Evolutionary conservation across 2,113 vertebrate genomes (phyloP).

Genomic region (Nesoenas mayeri): DNA sequence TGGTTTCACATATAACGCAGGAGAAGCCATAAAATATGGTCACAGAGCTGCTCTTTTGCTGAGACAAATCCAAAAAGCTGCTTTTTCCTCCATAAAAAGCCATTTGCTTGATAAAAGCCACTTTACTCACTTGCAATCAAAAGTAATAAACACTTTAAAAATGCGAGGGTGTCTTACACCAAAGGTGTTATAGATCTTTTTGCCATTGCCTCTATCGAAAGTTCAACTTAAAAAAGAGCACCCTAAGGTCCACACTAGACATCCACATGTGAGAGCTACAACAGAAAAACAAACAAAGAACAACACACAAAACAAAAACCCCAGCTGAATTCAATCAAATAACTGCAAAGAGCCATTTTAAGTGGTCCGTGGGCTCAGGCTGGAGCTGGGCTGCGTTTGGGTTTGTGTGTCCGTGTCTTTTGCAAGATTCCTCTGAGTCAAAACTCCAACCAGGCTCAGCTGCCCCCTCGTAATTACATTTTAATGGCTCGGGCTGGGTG

Average conservation of each 20-base stretch:
- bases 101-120: too few species aligned
- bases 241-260: accelerated
- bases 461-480: conserved; percentile 81
- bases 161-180: neutral
- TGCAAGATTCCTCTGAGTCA: conserved; percentile 61
- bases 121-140: neutral
- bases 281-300: neutral
- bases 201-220: neutral
- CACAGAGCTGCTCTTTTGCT: neutral
- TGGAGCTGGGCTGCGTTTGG: neutral
- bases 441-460: conserved; percentile 75
- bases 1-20: neutral
- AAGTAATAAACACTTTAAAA: neutral
- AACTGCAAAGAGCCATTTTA: neutral
- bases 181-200: neutral
- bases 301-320: too few species aligned
- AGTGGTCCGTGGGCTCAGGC: neutral
- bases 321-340: neutral
- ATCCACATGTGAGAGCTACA: accelerated
- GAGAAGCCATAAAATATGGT: accelerated
- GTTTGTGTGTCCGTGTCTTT: neutral
- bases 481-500: conserved; percentile 76
- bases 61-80: neutral
- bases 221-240: neutral
- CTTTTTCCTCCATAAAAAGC: neutral